Conservation (phyloP, 2,113 vertebrate genomes). For the Sorex fumeus region DNA sequence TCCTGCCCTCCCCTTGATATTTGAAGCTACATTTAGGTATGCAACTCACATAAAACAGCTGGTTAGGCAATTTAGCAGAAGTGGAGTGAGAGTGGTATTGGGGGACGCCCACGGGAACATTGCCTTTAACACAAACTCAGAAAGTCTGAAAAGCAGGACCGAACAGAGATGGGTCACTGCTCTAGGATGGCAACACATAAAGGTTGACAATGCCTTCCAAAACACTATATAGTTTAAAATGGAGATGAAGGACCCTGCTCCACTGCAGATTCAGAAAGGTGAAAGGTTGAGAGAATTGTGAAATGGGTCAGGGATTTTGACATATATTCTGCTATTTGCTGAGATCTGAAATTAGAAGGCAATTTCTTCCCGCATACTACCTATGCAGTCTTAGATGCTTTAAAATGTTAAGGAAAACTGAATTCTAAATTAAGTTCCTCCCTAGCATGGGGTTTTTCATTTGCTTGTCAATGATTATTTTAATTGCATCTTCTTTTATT, state of each 20-base stretch:
- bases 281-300: background rate
- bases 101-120: too few species aligned
- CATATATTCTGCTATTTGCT: background rate
- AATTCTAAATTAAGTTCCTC: background rate
- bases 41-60: background rate
- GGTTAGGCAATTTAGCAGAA: background rate
- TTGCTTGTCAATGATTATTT: background rate
- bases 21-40: background rate
- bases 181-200: background rate
- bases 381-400: background rate
- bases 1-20: background rate
- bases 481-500: background rate
- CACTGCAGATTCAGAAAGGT: background rate
- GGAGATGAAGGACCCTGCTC: background rate
- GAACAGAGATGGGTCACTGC: background rate
- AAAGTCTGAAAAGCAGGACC: background rate
- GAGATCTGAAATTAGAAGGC: background rate
- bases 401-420: background rate
- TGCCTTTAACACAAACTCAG: background rate
- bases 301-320: background rate
- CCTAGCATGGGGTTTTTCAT: background rate
- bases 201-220: background rate
- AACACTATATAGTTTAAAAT: background rate
- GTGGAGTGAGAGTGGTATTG: background rate
- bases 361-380: background rate